phyloP scores from a whole-genome alignment of 2,888 invertebrate species.

The Parapristionchus giblindavisi region DNA sequence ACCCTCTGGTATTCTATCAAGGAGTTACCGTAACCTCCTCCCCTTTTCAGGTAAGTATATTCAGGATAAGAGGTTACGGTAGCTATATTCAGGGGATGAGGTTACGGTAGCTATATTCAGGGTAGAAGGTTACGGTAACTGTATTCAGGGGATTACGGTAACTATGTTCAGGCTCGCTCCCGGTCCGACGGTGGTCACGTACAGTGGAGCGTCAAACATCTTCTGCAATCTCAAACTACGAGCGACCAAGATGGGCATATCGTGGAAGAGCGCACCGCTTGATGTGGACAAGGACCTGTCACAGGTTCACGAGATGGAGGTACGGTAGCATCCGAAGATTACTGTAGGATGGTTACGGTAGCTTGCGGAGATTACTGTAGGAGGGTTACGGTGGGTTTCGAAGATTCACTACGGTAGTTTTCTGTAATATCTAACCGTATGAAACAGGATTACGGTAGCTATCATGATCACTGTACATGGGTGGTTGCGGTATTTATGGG shows the following conservation, averaged over 20 bases:
- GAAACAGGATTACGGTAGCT: slow-evolving; percentile 6
- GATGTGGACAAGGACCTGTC: slow-evolving; percentile 33
- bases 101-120: slow-evolving; percentile 33
- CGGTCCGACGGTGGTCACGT: not conserved
- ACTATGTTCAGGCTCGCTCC: slow-evolving; percentile 38
- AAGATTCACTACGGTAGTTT: not conserved
- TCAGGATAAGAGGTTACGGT: not conserved
- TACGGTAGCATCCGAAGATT: not conserved
- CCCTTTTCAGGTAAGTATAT: not conserved
- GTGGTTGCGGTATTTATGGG: no score
- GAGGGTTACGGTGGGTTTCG: not conserved
- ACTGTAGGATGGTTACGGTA: not conserved
- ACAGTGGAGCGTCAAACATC: slow-evolving; percentile 39
- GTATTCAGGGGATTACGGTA: not conserved
- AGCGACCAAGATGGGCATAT: slow-evolving; percentile 32
- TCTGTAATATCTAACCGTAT: no score
- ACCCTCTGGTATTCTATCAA: not conserved
- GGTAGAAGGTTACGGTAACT: no score
- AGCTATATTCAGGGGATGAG: not conserved
- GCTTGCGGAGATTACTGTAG: not conserved
- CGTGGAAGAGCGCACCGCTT: slow-evolving; percentile 22
- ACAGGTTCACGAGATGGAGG: slow-evolving; percentile 34
- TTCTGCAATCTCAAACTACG: slow-evolving; percentile 51
- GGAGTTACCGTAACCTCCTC: not conserved
- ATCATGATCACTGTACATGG: no score